Evolutionary conservation across 2,797 vertebrate species (phyloP).

Genomic region (Strix occidentalis): DNA sequence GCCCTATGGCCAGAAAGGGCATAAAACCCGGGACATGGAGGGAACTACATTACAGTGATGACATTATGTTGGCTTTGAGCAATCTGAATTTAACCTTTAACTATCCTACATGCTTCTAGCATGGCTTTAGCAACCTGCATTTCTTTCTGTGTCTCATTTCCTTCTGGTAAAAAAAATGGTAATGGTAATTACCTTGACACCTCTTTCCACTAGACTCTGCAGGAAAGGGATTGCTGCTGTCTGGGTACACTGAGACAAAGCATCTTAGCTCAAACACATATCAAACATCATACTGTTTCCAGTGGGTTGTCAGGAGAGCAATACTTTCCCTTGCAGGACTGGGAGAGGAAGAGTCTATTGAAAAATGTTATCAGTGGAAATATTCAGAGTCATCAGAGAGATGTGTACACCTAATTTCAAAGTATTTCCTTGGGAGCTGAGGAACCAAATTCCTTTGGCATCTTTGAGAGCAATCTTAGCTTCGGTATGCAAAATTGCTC

Average conservation of each 20-base stretch:
- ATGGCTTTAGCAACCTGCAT: background rate
- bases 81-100: background rate
- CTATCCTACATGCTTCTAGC: background rate
- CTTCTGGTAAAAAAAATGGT: fast-evolving
- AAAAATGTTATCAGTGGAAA: background rate
- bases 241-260: fast-evolving
- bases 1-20: background rate
- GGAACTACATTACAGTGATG: background rate
- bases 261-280: background rate
- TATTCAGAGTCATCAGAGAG: background rate
- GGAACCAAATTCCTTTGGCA: conserved; percentile 7
- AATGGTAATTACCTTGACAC: background rate
- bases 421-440: background rate
- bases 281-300: background rate
- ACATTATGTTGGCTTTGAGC: background rate
- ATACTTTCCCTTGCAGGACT: background rate
- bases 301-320: background rate
- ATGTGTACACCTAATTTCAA: background rate
- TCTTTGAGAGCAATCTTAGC: background rate
- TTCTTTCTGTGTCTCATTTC: background rate
- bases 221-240: background rate
- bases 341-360: background rate
- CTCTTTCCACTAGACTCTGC: background rate
- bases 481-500: background rate
- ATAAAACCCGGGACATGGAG: background rate